Evolutionary conservation across 2,113 vertebrate species (phyloP), one percentile per base, ranked within the genome.

Genomic region (Ptyas mucosa): DNA sequence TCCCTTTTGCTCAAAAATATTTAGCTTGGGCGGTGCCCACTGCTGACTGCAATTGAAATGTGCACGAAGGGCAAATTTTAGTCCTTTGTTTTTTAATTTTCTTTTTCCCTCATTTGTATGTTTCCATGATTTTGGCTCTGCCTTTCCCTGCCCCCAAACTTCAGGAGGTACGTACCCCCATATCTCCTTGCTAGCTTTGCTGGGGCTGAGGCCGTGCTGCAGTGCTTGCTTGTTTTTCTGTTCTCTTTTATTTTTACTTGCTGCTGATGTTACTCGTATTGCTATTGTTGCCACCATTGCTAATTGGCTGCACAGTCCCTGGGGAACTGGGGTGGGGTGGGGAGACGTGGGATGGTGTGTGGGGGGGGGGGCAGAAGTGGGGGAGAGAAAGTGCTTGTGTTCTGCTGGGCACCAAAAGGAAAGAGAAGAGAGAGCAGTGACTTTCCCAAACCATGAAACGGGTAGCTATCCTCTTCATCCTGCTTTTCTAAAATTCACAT

Each of bases 111-210:
- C 98, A 97, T 99, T 98, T 98, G 96, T 98, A 97, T 98, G 98
- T 98, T 97, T 97, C 99, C 99, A 98, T 99, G 98, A 98, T 99
- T 99, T 99, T 98, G 99, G 98, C 98, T 99, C 98, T 99, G 98
- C 98, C 98, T 98, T 99, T 98, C 99, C 98, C 96, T 97, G 97
- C 96, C 97, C 97, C 97, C 98, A 95, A 96, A 97, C 97, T 98
- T 98, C 99, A 99, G 99, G 99, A 99, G 99, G 99, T 99, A 99
- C 97, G 99, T 99, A 99, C 98, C 98, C 98, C 96, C 92, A 98
- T 94, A 95, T 97, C 97, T 94, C 96, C 95, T 97, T 93, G 96
- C 95, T 98, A 57, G 97, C 98, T 97, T 98, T 96, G 98, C 98
- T 98, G 96, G 97, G 95, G 98, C 98, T 96, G 97, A 98, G 98